Conservation (phyloP, 1,140 invertebrate species). For the Monomorium pharaonis region DNA sequence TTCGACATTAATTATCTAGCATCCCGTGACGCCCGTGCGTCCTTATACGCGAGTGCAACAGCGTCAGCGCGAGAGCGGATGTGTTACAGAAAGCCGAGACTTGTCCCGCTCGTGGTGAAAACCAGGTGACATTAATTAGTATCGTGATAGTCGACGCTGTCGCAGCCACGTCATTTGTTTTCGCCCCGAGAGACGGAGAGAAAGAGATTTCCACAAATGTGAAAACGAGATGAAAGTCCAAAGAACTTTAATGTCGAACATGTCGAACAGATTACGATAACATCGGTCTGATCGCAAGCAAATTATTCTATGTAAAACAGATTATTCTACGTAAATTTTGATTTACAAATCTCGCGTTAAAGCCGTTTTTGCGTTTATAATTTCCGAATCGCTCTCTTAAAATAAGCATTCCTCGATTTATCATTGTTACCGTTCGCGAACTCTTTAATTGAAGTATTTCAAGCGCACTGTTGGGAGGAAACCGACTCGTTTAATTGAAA, state of each 20-base stretch:
- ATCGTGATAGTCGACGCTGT: conserved; percentile 1
- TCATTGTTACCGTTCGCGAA: background rate
- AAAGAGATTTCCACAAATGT: no score
- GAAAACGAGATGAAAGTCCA: background rate
- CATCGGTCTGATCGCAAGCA: background rate
- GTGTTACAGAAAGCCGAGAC: background rate
- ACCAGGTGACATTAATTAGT: conserved; percentile 27
- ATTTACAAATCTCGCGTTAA: background rate
- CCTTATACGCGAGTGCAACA: conserved; percentile 2
- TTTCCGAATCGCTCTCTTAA: background rate
- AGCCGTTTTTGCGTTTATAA: background rate
- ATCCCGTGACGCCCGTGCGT: background rate
- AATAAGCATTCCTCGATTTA: background rate
- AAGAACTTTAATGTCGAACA: background rate
- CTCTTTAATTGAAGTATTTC: background rate
- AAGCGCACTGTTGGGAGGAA: background rate
- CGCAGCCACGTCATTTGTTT: background rate
- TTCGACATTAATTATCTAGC: conserved; percentile 22
- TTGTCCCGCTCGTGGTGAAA: background rate
- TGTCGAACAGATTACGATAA: background rate
- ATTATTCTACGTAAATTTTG: background rate
- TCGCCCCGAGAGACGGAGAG: background rate
- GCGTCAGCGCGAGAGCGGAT: background rate
- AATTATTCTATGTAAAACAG: background rate
- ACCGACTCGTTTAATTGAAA: background rate